Evolutionary conservation across 2,113 vertebrate genomes (phyloP), one percentile per base, ranked within the genome.

Genomic region (Steatornis caripensis): DNA sequence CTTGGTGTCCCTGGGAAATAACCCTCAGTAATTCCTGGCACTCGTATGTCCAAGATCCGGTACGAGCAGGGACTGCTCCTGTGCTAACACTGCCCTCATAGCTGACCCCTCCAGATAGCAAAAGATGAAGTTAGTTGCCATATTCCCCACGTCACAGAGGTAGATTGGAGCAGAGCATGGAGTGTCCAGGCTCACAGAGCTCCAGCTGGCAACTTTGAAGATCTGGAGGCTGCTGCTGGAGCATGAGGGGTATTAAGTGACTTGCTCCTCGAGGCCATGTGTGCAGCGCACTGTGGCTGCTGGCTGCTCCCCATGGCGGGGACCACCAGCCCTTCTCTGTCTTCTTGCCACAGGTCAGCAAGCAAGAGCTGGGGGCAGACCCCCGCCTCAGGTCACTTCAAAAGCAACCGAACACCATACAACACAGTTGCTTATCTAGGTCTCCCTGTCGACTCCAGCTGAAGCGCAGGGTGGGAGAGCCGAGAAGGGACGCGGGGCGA

Each of bases 401-500:
- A 62, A 86, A 70, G 55, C 51, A 46, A 29, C 11, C 1, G 0
- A 82, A 78, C 30, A 37, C 22, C 36, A 60, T 0, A 1, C 8
- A 15, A 15, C 6, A 0, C 1, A 2, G 5, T 13, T 36, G 13
- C 13, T 66, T 11, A 26, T 20, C 16, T 5, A 39, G 39, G 24
- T 54, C 34, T 58, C 41, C 26, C n/a, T 4, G 2, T 8, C 2
- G 1, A 39, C 22, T 68, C 26, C 15, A 9, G 37, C 37, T 1
- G 7, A 45, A 23, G 11, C n/a, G 21, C 8, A 65, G 30, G 6
- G 43, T 1, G 5, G 37, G n/a, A 83, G 36, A 71, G 36, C 19
- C 2, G 5, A 21, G 24, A n/a, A 10, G 17, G 51, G 34, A 7
- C 8, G 1, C 0, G 1, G 34, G 41, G 12, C 17, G 4, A 27